Evolutionary conservation across 1,140 invertebrate species (phyloP), one percentile per base, ranked within the genome.

Genomic region (Hylaeus anthracinus): DNA sequence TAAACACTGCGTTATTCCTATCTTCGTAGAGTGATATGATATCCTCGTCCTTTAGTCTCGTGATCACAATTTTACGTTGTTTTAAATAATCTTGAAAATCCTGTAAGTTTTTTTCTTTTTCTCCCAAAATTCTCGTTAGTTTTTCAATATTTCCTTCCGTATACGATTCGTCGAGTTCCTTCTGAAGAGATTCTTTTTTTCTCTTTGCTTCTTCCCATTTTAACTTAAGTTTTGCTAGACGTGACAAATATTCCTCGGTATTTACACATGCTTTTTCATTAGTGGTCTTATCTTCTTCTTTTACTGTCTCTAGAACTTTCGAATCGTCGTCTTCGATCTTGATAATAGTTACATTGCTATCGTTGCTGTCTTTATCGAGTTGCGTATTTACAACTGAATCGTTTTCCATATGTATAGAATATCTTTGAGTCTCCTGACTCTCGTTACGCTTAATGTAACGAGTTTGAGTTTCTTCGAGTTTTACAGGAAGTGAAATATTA

Each of bases 61-160:
- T 88, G 53, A 93, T 87, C 1, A 93, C 82, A 39, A 93, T 94
- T 69, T 90, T 91, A 39, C 92, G 80, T 48, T 91, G 91, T 72
- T 92, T 93, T 1, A 94, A 72, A 83, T 94, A 93, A n/a, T 91
- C 91, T 56, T 90, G 86, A 88, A 93, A 93, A 5, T 93, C 90
- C 37, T 88, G 70, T 2, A 88, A 39, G 51, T 88, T 85, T 9
- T 86, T 83, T 43, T 90, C 84, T n/a, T 80, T 83, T 26, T 89
- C 84, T 5, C 90, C 90, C 37, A 91, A 73, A 51, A 91, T 85
- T 56, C 84, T 83, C 15, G 72, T 51, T 41, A 91, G 79, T 64
- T 88, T 90, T 14, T 90, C 89, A 45, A 90, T 80, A 73, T 88
- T 87, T 10, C 75, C 83, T 65, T 90, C 87, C 0, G 3, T 84